phyloP scores from a whole-genome alignment of 1,140 invertebrate genomes.

The Drosophila mojavensis region DNA sequence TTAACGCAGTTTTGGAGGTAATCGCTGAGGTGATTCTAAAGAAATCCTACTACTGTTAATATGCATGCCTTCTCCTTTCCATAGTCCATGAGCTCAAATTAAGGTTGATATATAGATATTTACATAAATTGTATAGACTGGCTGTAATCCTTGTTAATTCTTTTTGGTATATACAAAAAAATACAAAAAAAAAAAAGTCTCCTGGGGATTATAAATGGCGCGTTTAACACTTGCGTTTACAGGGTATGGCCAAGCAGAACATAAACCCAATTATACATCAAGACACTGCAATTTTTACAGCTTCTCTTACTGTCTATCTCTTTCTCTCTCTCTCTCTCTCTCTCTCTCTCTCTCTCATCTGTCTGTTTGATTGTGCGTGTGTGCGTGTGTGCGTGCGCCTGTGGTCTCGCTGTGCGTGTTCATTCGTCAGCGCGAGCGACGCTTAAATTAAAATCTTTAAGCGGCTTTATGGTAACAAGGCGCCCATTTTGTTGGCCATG shows the following conservation, averaged over 20 bases:
- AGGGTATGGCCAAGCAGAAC: background rate
- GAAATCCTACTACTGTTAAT: no score
- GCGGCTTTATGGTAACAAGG: conserved; percentile 66
- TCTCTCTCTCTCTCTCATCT: background rate
- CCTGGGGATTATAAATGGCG: background rate
- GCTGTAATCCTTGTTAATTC: background rate
- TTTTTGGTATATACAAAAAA: background rate
- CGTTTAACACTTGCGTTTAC: background rate
- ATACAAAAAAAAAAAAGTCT: background rate
- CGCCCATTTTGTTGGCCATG: conserved; percentile 50
- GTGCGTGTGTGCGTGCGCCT: conserved; percentile 5
- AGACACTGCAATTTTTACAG: background rate
- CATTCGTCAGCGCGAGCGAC: conserved; percentile 8
- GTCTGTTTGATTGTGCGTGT: background rate
- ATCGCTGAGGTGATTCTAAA: no score
- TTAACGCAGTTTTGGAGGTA: no score
- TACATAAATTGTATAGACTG: no score
- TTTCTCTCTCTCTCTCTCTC: background rate
- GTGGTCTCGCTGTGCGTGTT: conserved; percentile 7
- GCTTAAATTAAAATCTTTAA: conserved; percentile 68
- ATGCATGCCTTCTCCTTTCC: no score
- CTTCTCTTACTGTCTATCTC: no score
- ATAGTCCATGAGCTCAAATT: no score
- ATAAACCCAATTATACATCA: conserved; percentile 11
- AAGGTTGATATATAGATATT: no score